Percentiles rank a stretch among this genome's conserved stretches.
phyloP scores from a whole-genome alignment of 2,113 vertebrate genomes.

The Muntiacus reevesi region DNA sequence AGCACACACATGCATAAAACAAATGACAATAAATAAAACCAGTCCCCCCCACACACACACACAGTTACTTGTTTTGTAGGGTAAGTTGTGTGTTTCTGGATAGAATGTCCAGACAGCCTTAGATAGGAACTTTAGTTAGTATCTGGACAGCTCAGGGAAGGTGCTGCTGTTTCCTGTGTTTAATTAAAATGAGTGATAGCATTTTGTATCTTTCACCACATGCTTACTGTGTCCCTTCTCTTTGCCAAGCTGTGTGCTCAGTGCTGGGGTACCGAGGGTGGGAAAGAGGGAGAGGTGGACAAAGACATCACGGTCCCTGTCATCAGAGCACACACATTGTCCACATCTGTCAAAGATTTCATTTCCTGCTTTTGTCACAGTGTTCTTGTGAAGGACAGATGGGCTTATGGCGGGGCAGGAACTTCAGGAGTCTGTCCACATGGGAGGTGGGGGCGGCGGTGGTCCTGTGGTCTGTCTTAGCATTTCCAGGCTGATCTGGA shows the following conservation, averaged over 20 bases:
- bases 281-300: background rate
- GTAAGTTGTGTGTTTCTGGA: background rate
- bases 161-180: background rate
- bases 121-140: background rate
- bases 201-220: background rate
- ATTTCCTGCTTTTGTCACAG: background rate
- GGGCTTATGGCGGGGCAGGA: background rate
- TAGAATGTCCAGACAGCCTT: background rate
- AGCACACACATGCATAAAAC: background rate
- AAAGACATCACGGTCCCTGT: background rate
- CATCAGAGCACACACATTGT: background rate
- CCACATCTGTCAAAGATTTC: background rate
- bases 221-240: background rate
- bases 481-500: background rate
- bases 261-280: background rate
- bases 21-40: background rate
- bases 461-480: background rate
- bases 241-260: background rate
- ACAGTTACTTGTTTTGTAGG: background rate
- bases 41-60: background rate
- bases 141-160: background rate
- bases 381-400: background rate
- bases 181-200: background rate
- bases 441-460: background rate
- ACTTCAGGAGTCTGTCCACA: background rate